Conservation (phyloP, 2,113 vertebrate species). For the Genyomyrus donnyi region DNA sequence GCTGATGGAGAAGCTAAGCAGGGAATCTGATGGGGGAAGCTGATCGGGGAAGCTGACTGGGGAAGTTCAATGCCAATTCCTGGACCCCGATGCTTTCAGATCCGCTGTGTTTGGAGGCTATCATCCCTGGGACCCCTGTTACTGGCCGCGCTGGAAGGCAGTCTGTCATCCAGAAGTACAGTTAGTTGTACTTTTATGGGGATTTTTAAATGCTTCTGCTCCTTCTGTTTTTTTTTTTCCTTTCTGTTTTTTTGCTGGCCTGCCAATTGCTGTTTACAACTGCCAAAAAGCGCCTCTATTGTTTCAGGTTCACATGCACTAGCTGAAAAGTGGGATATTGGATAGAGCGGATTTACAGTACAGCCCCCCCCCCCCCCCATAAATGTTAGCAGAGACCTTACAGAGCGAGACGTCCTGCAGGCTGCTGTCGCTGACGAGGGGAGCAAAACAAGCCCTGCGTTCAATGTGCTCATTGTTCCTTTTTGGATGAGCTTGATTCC, state of each 20-base stretch:
- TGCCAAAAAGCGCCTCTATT: constrained; percentile 3
- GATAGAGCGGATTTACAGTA: not conserved
- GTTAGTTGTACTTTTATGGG: not conserved
- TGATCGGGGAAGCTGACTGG: not conserved
- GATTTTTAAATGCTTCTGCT: constrained; percentile 3
- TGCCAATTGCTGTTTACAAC: constrained; percentile 5
- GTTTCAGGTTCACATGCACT: constrained; percentile 1
- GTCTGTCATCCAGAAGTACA: constrained; percentile 3
- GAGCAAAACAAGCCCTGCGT: not conserved
- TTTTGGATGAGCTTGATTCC: not conserved
- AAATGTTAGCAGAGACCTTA: constrained; percentile 1
- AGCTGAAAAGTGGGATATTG: not conserved
- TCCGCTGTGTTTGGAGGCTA: not conserved
- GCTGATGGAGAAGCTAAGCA: no score
- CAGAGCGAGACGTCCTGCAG: not conserved
- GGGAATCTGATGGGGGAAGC: not conserved
- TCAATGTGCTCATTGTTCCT: constrained; percentile 2
- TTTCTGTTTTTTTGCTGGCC: not conserved
- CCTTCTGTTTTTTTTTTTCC: not conserved
- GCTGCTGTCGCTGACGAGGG: not conserved
- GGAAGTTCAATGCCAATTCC: not conserved
- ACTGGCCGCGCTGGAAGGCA: not conserved
- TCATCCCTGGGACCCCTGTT: not conserved
- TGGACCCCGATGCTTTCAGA: not conserved
- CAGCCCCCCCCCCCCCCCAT: not conserved